phyloP scores from a whole-genome alignment of 1,140 invertebrate genomes.

The Drosophila bifasciata region DNA sequence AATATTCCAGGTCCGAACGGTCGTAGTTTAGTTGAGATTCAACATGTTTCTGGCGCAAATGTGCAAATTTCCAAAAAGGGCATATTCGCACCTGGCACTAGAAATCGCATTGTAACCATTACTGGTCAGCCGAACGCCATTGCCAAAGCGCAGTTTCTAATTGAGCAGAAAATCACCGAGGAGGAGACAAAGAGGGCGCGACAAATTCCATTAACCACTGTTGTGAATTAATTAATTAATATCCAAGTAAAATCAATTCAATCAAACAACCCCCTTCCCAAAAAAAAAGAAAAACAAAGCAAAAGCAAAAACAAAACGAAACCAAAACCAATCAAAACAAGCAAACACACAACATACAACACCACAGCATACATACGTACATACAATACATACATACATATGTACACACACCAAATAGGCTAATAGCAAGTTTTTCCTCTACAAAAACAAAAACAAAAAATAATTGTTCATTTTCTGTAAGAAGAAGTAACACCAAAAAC shows the following conservation, averaged over 20 bases:
- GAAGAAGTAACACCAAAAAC: slow-evolving; percentile 27
- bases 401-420: too few species aligned
- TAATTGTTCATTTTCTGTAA: slow-evolving; percentile 48
- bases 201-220: slow-evolving; percentile 92
- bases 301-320: slow-evolving; percentile 59
- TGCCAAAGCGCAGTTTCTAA: slow-evolving; percentile 95
- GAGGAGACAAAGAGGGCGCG: slow-evolving; percentile 96
- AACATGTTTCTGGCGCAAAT: slow-evolving; percentile 97
- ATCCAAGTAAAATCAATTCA: slow-evolving; percentile 27
- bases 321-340: slow-evolving; percentile 54
- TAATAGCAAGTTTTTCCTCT: slow-evolving; percentile 51
- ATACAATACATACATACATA: too few species aligned
- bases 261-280: slow-evolving; percentile 30
- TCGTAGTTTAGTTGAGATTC: slow-evolving; percentile 97
- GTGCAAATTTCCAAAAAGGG: slow-evolving; percentile 99
- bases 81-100: slow-evolving; percentile 97
- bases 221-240: slow-evolving; percentile 86
- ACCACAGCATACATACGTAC: slow-evolving; percentile 12
- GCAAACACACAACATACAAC: slow-evolving; percentile 63
- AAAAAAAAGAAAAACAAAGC: slow-evolving; percentile 15
- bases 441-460: too few species aligned
- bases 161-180: slow-evolving; percentile 97
- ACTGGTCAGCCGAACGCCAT: slow-evolving; percentile 94
- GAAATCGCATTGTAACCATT: slow-evolving; percentile 98
- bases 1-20: slow-evolving; percentile 91